Evolutionary conservation across 1,140 invertebrate genomes (phyloP), one percentile per base, ranked within the genome.

Genomic region (Spodoptera litura): DNA sequence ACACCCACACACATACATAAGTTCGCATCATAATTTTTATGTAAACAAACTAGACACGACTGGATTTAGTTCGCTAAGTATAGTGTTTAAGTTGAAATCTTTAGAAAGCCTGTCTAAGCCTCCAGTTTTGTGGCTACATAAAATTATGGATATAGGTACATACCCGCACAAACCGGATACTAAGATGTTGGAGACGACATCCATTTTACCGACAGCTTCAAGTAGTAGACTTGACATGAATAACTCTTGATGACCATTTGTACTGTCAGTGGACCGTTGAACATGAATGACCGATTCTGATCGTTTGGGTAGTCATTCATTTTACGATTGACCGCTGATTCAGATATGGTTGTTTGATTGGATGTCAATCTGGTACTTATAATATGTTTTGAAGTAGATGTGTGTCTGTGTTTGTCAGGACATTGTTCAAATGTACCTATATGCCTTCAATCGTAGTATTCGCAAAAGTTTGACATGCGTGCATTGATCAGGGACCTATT

Each of bases 171-270:
- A 78, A 72, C 68, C 77, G 77, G 70, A 78, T 78, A 61, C 58
- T 15, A 49, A 8, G 25, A 53, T 52, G 64, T 68, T 8, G 53
- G 53, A 49, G 38, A 70, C 13, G 10, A 4, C 68, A 64, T 62
- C 52, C 20, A 56, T 78, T 64, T 38, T 53, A 53, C 20, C 11
- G 49, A 20, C n/a, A 44, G 9, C 76, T 38, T 49, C 10, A 83
- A 85, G 85, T 85, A 68, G 81, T 74, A 49, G 12, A 38, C 52
- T 56, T 72, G 70, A 72, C 27, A 61, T 61, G 38, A 61, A 62
- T 74, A 59, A 11, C 44, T 15, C 25, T 44, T 74, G 38, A 11
- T 70, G 53, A 70, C 53, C 5, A 70, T 27, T 8, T 61, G 12
- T 58, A 56, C 56, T 72, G 70, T 56, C 11, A 52, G 38, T 10